These are phyloP conservation scores for Musca vetustissima DNA, from an alignment of 1,140 invertebrate species.

Conservation along the genomic window DNA sequence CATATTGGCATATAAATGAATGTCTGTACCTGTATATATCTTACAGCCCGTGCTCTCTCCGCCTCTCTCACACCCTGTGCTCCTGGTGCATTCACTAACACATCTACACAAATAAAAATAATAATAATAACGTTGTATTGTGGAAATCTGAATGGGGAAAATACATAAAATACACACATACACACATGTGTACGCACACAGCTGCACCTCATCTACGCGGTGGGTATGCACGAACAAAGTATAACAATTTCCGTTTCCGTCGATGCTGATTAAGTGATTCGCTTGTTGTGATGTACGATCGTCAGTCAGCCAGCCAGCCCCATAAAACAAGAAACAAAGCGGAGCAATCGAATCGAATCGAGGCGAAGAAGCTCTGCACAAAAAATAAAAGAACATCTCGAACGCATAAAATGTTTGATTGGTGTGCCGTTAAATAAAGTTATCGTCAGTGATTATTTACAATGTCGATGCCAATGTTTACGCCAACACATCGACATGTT, in stretches of 20 bases:
- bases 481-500: too few relatives aligned
- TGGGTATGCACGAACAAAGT: slow-evolving; percentile 19
- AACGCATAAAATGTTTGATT: slow-evolving; percentile 13
- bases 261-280: slow-evolving; percentile 23
- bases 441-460: slow-evolving; percentile 21
- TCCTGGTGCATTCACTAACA: too few relatives aligned
- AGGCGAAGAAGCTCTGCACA: not conserved
- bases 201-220: not conserved
- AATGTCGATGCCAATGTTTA: not conserved
- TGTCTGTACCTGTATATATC: not conserved
- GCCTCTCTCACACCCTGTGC: too few relatives aligned
- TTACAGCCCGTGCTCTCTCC: too few relatives aligned
- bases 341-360: not conserved
- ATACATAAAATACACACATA: too few relatives aligned
- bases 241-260: slow-evolving; percentile 21
- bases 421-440: slow-evolving; percentile 12
- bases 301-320: not conserved
- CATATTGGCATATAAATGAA: slow-evolving; percentile 19
- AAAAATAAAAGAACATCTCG: not conserved
- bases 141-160: too few relatives aligned
- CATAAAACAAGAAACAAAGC: not conserved
- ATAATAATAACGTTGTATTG: too few relatives aligned
- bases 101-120: too few relatives aligned
- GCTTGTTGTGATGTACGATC: slow-evolving; percentile 20
- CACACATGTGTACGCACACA: too few relatives aligned